A percentile compares a stretch with the other conserved stretches of the same genome.
Evolutionary conservation across 1,140 invertebrate genomes (phyloP).

Genomic region (Tetramorium parvispinum): DNA sequence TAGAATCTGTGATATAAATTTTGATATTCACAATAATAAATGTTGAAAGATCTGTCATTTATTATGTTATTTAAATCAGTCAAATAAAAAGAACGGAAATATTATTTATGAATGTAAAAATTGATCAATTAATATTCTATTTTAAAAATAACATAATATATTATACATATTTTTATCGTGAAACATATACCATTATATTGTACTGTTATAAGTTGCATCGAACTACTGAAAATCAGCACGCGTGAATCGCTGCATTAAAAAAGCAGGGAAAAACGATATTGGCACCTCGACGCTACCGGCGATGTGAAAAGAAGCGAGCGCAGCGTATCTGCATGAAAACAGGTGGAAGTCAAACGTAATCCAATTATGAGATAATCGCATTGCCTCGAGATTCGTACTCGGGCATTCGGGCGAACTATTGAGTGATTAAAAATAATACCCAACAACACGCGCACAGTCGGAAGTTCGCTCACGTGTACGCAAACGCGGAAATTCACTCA

Average conservation of each 20-base stretch:
- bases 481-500: constrained; percentile 20
- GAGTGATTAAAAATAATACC: constrained; percentile 70
- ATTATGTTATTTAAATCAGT: too few relatives aligned
- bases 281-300: constrained; percentile 25
- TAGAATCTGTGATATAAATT: too few relatives aligned
- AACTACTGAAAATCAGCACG: constrained; percentile 11
- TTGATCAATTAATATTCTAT: neutral
- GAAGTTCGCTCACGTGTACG: constrained; percentile 58
- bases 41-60: too few relatives aligned
- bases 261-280: constrained; percentile 45
- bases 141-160: neutral
- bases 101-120: neutral
- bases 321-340: constrained; percentile 41
- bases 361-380: constrained; percentile 55
- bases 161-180: neutral
- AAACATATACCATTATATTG: neutral
- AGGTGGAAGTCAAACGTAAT: constrained; percentile 58
- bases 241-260: constrained; percentile 49
- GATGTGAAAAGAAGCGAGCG: constrained; percentile 52
- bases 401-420: constrained; percentile 56
- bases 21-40: too few relatives aligned
- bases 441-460: constrained; percentile 35
- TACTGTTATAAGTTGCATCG: neutral
- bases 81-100: neutral
- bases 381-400: constrained; percentile 53